Percentiles rank a stretch among this genome's conserved stretches.
Evolutionary conservation across 2,113 vertebrate genomes (phyloP).

Genomic region (Pluvialis apricaria): DNA sequence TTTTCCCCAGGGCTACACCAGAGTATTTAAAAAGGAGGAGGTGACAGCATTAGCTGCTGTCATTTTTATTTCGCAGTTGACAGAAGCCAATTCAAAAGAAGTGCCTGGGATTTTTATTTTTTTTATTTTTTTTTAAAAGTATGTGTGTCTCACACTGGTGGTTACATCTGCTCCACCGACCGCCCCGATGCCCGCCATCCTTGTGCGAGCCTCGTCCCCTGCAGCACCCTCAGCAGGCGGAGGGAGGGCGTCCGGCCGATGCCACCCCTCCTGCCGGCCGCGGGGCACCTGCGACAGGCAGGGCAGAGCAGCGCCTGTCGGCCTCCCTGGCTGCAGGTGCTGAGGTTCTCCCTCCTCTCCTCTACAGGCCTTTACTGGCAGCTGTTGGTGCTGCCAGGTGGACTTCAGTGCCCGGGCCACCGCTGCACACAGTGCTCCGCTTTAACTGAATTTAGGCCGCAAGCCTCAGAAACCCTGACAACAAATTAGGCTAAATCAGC

Average conservation of each 20-base stretch:
- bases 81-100: not conserved
- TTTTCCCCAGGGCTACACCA: not conserved
- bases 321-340: not conserved
- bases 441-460: not conserved
- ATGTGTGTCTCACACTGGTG: not conserved
- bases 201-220: rapidly evolving
- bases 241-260: rapidly evolving
- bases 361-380: not conserved
- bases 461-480: not conserved
- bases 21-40: not conserved
- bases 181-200: rapidly evolving
- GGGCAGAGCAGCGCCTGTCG: not conserved
- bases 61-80: not conserved
- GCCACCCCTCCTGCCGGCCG: not conserved
- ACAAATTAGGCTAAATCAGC: conserved; percentile 9
- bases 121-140: not conserved
- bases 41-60: not conserved
- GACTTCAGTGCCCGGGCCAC: not conserved
- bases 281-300: not conserved
- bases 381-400: not conserved
- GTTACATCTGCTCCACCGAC: not conserved
- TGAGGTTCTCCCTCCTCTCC: not conserved
- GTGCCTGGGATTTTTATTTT: not conserved
- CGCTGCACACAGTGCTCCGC: not conserved
- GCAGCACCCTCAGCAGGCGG: not conserved